A percentile compares a stretch with the other conserved stretches of the same genome.
phyloP scores from a whole-genome alignment of 2,888 invertebrate genomes.

The Ametastegia equiseti region DNA sequence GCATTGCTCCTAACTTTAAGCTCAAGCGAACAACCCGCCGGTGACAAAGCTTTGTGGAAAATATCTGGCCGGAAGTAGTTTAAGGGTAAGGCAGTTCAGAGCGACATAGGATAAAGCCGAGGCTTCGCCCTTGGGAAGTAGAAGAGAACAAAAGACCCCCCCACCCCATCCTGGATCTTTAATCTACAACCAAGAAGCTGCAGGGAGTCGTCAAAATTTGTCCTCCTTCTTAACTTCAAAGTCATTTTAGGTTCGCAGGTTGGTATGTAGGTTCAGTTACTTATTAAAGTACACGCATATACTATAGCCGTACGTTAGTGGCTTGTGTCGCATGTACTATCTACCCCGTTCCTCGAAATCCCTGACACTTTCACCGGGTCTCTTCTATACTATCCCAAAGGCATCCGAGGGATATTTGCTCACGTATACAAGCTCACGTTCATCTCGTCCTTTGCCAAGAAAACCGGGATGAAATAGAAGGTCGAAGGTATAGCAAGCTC shows the following conservation, averaged over 20 bases:
- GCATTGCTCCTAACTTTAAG: constrained; percentile 38
- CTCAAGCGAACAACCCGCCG: constrained; percentile 2
- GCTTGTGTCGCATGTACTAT: background rate
- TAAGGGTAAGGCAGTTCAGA: constrained; percentile 1
- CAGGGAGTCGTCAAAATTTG: constrained; percentile 21
- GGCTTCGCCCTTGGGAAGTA: background rate
- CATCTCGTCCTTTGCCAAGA: background rate
- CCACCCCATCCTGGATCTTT: constrained; percentile 1
- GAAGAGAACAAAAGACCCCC: constrained; percentile 24
- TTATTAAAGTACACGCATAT: background rate
- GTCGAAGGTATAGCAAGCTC: background rate
- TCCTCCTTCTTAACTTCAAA: constrained; percentile 35
- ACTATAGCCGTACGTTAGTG: background rate
- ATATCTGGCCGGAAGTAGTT: constrained; percentile 34
- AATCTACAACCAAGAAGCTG: constrained; percentile 18
- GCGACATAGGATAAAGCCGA: background rate
- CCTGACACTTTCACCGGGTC: background rate
- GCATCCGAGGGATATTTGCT: constrained; percentile 12
- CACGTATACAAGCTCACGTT: constrained; percentile 16
- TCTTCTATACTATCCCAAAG: background rate
- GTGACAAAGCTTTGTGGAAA: constrained; percentile 41
- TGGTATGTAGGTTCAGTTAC: background rate
- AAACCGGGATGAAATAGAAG: background rate
- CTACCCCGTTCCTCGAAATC: background rate
- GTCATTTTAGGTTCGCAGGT: background rate